Percentiles rank a stretch among this genome's conserved stretches.
These are phyloP conservation scores for Siphamia tubifer DNA, from an alignment of 2,113 vertebrate genomes.

Conservation along the genomic window DNA sequence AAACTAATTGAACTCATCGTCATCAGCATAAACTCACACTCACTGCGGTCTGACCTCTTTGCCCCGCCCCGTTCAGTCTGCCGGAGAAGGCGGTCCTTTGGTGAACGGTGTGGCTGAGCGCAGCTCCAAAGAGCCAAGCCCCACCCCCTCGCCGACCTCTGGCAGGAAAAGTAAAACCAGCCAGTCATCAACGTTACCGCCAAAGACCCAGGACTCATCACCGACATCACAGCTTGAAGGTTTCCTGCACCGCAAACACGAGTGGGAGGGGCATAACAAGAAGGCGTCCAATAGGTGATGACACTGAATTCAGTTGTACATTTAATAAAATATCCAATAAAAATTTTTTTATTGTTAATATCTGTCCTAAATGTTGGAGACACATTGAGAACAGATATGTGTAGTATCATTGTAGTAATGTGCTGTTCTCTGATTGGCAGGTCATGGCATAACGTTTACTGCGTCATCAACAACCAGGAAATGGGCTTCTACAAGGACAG, in stretches of 20 bases:
- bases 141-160: slow-evolving; percentile 84
- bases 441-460: slow-evolving; percentile 98
- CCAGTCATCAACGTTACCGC: slow-evolving; percentile 90
- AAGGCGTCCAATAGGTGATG: slow-evolving; percentile 97
- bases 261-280: slow-evolving; percentile 97
- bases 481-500: slow-evolving; percentile 99
- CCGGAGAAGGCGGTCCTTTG: slow-evolving; percentile 81
- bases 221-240: slow-evolving; percentile 90
- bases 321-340: no score
- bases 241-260: slow-evolving; percentile 94
- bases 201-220: slow-evolving; percentile 87
- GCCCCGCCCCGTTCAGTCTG: no score
- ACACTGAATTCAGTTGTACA: no score
- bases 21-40: no score
- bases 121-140: slow-evolving; percentile 93
- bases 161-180: slow-evolving; percentile 86
- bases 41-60: no score
- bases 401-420: fast-evolving
- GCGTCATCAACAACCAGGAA: slow-evolving; percentile 96
- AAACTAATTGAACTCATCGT: no score
- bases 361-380: no score
- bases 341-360: no score
- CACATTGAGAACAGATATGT: no score
- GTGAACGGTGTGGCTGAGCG: slow-evolving; percentile 91
- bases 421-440: slow-evolving; percentile 67